A percentile compares a stretch with the other conserved stretches of the same genome.
Conservation (phyloP, 2,888 invertebrate species). For the Hypolimnas misippus region DNA sequence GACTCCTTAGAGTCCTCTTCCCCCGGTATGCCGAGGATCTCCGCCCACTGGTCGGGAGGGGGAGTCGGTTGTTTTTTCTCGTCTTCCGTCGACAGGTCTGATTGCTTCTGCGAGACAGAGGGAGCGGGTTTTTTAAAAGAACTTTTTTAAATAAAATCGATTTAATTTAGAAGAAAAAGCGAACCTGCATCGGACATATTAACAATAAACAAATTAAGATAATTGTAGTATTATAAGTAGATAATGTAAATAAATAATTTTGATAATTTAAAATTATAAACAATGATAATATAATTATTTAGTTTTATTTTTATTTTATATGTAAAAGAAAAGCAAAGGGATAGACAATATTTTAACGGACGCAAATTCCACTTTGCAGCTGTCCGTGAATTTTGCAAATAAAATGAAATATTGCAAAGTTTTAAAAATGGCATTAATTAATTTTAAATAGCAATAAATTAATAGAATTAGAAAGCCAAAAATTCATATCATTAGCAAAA, state of each 20-base stretch:
- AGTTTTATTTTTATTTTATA: background rate
- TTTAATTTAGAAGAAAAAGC: constrained; percentile 26
- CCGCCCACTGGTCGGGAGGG: constrained; percentile 78
- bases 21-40: constrained; percentile 75
- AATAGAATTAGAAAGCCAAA: background rate
- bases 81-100: constrained; percentile 58
- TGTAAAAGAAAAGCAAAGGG: background rate
- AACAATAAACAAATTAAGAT: background rate
- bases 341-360: background rate
- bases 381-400: background rate
- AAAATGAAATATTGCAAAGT: background rate
- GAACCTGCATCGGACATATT: constrained; percentile 72
- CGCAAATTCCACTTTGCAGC: background rate
- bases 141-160: background rate
- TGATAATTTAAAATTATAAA: too few relatives aligned
- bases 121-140: constrained; percentile 19
- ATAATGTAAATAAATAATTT: too few relatives aligned
- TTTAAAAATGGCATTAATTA: background rate
- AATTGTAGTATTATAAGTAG: background rate
- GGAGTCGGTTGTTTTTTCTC: constrained; percentile 75
- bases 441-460: background rate
- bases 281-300: too few relatives aligned
- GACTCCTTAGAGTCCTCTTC: constrained; percentile 51
- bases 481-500: background rate
- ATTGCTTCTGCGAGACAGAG: constrained; percentile 47